These are phyloP conservation scores for Cosmorhoe ocellata DNA, from an alignment of 2,888 invertebrate genomes.

Conservation along the genomic window DNA sequence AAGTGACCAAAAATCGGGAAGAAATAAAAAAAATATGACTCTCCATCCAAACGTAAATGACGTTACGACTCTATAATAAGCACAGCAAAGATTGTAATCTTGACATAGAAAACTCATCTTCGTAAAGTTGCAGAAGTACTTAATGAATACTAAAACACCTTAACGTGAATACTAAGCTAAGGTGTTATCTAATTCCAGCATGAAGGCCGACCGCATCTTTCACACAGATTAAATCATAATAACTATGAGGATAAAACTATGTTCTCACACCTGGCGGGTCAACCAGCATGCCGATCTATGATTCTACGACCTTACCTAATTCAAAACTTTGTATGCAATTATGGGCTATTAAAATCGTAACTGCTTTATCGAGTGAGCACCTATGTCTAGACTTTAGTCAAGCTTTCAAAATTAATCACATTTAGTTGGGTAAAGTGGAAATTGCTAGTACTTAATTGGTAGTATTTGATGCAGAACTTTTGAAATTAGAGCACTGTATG, in stretches of 20 bases:
- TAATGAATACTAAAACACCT: slow-evolving; percentile 14
- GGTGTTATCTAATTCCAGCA: slow-evolving; percentile 32
- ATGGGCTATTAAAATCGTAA: slow-evolving; percentile 2
- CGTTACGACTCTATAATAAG: background rate
- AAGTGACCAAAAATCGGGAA: too few relatives aligned
- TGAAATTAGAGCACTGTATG: too few relatives aligned
- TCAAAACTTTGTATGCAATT: slow-evolving; percentile 12
- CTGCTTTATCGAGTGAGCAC: slow-evolving; percentile 2
- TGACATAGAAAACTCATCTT: slow-evolving; percentile 25
- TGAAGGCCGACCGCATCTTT: slow-evolving; percentile 42
- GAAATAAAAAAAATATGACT: too few relatives aligned
- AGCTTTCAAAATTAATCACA: background rate
- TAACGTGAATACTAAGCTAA: slow-evolving; percentile 20
- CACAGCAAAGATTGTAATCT: slow-evolving; percentile 17
- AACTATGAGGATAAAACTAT: background rate
- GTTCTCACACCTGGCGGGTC: too few relatives aligned
- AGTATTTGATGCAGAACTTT: too few relatives aligned
- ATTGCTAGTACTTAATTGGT: too few relatives aligned
- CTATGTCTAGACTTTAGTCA: slow-evolving; percentile 1
- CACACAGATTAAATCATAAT: slow-evolving; percentile 2
- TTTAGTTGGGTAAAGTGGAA: too few relatives aligned
- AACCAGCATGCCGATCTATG: background rate
- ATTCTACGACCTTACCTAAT: slow-evolving; percentile 8
- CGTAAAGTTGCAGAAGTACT: slow-evolving; percentile 10
- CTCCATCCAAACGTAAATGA: too few relatives aligned